Percentiles rank a stretch among this genome's conserved stretches.
Conservation (phyloP, 1,140 invertebrate genomes). For the Mizuhopecten yessoensis region DNA sequence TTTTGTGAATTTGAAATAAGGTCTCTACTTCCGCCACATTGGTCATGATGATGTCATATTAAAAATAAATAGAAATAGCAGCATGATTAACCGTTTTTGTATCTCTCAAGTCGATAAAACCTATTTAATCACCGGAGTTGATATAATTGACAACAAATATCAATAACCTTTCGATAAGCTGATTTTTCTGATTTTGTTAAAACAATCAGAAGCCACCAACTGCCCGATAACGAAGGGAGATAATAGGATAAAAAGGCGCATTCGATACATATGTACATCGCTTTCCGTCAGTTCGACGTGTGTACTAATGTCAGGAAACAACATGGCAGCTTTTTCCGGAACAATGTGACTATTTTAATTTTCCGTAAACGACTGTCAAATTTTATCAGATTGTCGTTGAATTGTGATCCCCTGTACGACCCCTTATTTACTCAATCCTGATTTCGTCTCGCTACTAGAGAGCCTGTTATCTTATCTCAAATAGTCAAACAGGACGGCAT, state of each 20-base stretch:
- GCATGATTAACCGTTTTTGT: too few species aligned
- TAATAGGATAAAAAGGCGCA: conserved; percentile 12
- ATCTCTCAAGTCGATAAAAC: not conserved
- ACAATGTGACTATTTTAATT: conserved; percentile 28
- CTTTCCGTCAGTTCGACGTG: not conserved
- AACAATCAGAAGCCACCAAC: not conserved
- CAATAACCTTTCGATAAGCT: not conserved
- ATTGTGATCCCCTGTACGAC: not conserved
- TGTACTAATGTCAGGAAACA: not conserved
- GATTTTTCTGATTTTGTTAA: not conserved
- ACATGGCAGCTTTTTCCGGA: not conserved
- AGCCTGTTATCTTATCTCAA: not conserved
- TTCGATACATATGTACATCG: not conserved
- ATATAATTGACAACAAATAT: not conserved
- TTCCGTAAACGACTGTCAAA: conserved; percentile 32
- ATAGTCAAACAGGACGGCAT: not conserved
- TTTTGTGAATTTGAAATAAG: not conserved
- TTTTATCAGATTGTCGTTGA: conserved; percentile 39
- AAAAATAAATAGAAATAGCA: too few species aligned
- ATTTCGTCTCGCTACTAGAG: too few species aligned
- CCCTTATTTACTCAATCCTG: not conserved
- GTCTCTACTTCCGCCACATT: not conserved
- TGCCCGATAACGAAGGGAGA: not conserved
- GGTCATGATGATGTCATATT: not conserved
- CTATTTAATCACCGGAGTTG: not conserved